phyloP scores from a whole-genome alignment of 2,888 invertebrate genomes.

The Chymomyza caudatula region DNA sequence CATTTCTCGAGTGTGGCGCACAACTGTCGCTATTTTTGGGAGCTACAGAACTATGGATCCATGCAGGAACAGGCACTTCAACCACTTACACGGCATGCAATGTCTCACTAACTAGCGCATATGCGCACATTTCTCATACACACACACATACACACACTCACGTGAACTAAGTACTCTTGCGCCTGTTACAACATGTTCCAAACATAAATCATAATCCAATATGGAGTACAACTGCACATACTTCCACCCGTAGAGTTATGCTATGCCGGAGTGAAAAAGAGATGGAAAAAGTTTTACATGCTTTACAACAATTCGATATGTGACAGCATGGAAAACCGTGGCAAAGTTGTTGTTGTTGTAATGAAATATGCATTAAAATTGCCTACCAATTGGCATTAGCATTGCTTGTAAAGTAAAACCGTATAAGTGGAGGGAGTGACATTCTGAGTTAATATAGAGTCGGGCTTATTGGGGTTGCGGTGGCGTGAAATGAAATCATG shows the following conservation, averaged over 20 bases:
- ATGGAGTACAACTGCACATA: conserved; percentile 55
- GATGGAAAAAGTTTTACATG: conserved; percentile 34
- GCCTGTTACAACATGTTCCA: conserved; percentile 60
- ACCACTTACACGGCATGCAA: conserved; percentile 44
- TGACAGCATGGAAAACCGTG: conserved; percentile 29
- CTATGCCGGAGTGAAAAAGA: conserved; percentile 1
- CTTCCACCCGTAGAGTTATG: conserved; percentile 8
- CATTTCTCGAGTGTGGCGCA: neutral
- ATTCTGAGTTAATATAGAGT: neutral
- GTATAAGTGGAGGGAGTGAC: conserved; percentile 18
- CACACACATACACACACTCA: conserved; percentile 16
- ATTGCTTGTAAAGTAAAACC: conserved; percentile 41
- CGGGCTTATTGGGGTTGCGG: conserved; percentile 3
- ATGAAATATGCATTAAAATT: conserved; percentile 69
- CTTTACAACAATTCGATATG: conserved; percentile 40
- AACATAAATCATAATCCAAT: conserved; percentile 72
- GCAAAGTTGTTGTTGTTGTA: conserved; percentile 36
- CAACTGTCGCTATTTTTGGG: neutral
- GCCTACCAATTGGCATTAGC: conserved; percentile 51
- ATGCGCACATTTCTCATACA: conserved; percentile 61
- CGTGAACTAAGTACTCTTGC: conserved; percentile 58
- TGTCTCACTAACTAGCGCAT: conserved; percentile 65
- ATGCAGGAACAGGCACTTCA: conserved; percentile 21
- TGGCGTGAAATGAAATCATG: conserved; percentile 30
- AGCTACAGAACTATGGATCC: conserved; percentile 11